phyloP scores from a whole-genome alignment of 2,888 invertebrate species.

The Cerastis leucographa region DNA sequence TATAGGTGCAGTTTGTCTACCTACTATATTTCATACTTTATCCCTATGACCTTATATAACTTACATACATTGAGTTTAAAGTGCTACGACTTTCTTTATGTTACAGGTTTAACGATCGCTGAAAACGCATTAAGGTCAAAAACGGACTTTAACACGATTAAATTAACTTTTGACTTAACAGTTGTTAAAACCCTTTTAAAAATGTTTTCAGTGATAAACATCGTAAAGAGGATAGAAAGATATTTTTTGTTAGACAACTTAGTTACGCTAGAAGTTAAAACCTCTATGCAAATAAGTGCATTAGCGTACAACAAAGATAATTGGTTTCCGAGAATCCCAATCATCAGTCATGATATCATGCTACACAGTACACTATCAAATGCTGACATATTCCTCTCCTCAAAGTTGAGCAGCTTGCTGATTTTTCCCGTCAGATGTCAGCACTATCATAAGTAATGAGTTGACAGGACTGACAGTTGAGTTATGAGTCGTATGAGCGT shows the following conservation, averaged over 20 bases:
- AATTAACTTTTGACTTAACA: background rate
- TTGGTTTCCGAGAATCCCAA: background rate
- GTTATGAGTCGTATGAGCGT: conserved; percentile 57
- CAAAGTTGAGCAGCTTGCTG: conserved; percentile 17
- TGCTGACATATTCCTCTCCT: conserved; percentile 7
- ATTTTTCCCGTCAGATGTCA: conserved; percentile 45
- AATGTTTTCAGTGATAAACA: background rate
- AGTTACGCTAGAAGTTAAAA: background rate
- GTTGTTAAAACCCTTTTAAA: background rate
- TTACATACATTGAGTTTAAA: background rate
- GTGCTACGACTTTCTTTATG: background rate
- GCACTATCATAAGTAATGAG: conserved; percentile 55
- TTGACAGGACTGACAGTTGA: conserved; percentile 49
- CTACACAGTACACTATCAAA: background rate
- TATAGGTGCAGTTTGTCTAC: background rate
- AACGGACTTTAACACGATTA: background rate
- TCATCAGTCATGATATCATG: conserved; percentile 14
- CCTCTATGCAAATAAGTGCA: background rate
- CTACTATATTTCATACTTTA: background rate
- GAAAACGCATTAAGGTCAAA: background rate
- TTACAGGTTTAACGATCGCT: background rate
- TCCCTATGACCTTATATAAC: background rate
- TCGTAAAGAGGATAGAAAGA: background rate
- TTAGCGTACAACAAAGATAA: background rate
- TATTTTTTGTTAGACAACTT: background rate